Conservation (phyloP, 2,888 invertebrate genomes). For the Stegana nigrithorax region DNA sequence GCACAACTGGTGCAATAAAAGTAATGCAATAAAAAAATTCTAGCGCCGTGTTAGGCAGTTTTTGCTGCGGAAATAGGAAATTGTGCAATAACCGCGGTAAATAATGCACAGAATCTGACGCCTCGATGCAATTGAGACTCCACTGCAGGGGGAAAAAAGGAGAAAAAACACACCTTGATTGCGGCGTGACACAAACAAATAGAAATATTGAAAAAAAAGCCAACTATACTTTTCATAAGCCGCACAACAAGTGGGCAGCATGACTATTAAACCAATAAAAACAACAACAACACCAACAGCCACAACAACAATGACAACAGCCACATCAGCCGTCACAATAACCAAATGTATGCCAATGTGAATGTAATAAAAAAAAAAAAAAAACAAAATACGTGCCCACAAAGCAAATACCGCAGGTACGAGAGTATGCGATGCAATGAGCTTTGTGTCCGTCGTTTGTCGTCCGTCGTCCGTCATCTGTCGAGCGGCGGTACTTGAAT, state of each 20-base stretch:
- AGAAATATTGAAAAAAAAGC: background rate
- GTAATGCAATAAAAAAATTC: too few species aligned
- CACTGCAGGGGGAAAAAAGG: too few species aligned
- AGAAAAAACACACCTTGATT: background rate
- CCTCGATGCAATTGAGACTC: too few species aligned
- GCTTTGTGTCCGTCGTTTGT: too few species aligned
- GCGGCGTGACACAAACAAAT: background rate
- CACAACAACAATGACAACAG: background rate
- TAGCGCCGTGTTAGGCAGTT: background rate
- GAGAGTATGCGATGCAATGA: too few species aligned
- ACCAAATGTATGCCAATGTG: background rate
- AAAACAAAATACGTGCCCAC: slow-evolving; percentile 1
- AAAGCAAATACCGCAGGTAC: slow-evolving; percentile 9
- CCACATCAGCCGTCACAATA: background rate
- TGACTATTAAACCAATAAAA: background rate
- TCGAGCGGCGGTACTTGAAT: slow-evolving; percentile 17
- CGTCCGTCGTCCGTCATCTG: too few species aligned
- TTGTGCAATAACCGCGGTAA: too few species aligned
- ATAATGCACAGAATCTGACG: background rate
- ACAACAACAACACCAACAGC: background rate
- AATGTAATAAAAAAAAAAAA: background rate
- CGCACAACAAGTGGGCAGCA: slow-evolving; percentile 2
- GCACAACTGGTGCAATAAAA: too few species aligned
- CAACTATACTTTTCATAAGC: too few species aligned
- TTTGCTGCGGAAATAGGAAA: slow-evolving; percentile 14